Evolutionary conservation across 2,113 vertebrate genomes (phyloP).

Genomic region (Phaethon lepturus): DNA sequence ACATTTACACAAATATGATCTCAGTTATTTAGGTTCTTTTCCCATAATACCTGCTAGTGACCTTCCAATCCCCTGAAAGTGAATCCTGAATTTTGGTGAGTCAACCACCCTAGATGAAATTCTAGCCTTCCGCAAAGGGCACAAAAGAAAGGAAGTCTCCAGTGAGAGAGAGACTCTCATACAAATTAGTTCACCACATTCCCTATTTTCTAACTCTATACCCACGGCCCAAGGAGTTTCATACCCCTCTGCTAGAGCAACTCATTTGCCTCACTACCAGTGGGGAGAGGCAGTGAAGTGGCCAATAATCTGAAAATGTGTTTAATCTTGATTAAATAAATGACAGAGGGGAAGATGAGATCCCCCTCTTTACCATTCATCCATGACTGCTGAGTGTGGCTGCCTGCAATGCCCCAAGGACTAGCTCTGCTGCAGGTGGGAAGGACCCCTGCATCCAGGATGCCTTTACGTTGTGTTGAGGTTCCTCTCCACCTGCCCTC

Average conservation of each 20-base stretch:
- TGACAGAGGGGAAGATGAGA: slow-evolving; percentile 25
- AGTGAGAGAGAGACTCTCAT: background rate
- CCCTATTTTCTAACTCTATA: background rate
- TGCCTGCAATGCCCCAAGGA: background rate
- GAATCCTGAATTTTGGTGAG: background rate
- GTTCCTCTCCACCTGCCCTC: background rate
- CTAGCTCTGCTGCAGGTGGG: background rate
- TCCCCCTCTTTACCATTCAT: background rate
- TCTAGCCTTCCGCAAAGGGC: background rate
- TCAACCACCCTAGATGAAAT: background rate
- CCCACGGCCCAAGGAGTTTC: background rate
- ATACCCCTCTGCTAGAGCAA: background rate
- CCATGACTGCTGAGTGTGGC: background rate
- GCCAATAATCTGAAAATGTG: slow-evolving; percentile 22
- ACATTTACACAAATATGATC: background rate
- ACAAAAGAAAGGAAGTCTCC: background rate
- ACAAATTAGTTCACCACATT: background rate
- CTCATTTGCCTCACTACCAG: background rate
- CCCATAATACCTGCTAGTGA: background rate
- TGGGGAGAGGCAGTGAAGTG: slow-evolving; percentile 19
- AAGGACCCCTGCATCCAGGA: background rate
- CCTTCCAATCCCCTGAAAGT: background rate
- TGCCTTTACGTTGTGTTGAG: background rate
- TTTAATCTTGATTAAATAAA: slow-evolving; percentile 64
- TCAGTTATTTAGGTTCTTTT: background rate